These are phyloP conservation scores for Vollenhovia emeryi DNA, from an alignment of 1,140 invertebrate species.

Conservation along the genomic window DNA sequence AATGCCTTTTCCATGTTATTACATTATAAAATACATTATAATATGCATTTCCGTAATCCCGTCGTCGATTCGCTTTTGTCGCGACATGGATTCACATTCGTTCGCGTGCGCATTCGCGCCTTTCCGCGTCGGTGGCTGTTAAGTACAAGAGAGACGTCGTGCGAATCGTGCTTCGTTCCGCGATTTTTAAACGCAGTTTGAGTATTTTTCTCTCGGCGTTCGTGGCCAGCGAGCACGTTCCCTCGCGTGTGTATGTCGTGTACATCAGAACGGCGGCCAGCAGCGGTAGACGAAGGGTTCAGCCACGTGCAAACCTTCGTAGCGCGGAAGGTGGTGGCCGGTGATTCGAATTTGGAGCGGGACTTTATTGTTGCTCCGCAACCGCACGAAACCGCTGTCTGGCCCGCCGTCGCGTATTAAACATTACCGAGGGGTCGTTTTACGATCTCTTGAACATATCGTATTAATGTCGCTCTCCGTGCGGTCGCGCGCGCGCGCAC, in stretches of 20 bases:
- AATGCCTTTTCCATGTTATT: conserved; percentile 8
- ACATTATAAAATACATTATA: conserved; percentile 34
- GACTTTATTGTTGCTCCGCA: conserved; percentile 51
- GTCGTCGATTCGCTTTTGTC: conserved; percentile 8
- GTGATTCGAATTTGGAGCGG: conserved; percentile 49
- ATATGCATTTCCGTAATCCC: neutral
- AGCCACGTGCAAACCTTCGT: neutral
- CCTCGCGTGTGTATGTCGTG: conserved; percentile 4
- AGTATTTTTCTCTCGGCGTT: conserved; percentile 6
- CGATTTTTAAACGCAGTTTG: conserved; percentile 20
- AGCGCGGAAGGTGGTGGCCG: conserved; percentile 14
- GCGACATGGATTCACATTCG: neutral
- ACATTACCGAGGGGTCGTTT: conserved; percentile 54
- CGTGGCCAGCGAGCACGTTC: neutral
- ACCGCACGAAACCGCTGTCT: conserved; percentile 19
- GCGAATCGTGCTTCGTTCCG: neutral
- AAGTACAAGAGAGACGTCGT: neutral
- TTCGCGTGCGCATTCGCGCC: neutral
- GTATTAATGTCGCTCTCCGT: conserved; percentile 63
- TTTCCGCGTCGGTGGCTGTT: neutral
- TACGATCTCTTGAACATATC: conserved; percentile 64
- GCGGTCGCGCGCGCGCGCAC: conserved; percentile 56
- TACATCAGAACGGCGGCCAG: conserved; percentile 7
- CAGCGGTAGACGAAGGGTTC: neutral
- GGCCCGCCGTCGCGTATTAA: conserved; percentile 55